Evolutionary conservation across 2,888 invertebrate species (phyloP).

Genomic region (Aspidiotus destructor): DNA sequence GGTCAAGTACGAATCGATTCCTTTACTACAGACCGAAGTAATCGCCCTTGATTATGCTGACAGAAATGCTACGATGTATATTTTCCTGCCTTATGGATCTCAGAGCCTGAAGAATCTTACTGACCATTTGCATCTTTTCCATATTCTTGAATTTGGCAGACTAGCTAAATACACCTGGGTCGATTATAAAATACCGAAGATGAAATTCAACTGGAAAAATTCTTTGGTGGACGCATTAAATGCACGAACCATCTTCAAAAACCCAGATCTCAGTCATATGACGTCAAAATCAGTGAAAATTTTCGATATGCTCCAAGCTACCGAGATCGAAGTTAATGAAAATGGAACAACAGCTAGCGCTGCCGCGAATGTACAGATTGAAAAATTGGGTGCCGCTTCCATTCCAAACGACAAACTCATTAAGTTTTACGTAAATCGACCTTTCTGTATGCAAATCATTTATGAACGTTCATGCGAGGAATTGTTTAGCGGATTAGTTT

Average conservation of each 20-base stretch:
- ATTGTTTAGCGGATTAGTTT: neutral
- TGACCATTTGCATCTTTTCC: neutral
- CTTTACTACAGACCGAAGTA: neutral
- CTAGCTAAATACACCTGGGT: neutral
- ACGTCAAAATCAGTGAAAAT: neutral
- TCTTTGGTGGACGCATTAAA: neutral
- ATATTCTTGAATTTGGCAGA: neutral
- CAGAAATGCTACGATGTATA: neutral
- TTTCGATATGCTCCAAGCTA: neutral
- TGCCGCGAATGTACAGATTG: neutral
- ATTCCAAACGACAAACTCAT: neutral
- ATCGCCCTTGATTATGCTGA: neutral
- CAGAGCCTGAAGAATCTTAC: neutral
- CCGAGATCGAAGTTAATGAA: slow-evolving; percentile 3
- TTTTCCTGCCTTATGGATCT: neutral
- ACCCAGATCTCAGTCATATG: neutral
- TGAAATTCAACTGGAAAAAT: neutral
- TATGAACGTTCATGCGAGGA: neutral
- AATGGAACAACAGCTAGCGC: neutral
- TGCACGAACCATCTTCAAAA: neutral
- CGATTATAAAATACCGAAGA: neutral
- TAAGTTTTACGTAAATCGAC: neutral
- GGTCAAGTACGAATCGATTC: neutral
- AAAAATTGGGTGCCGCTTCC: neutral
- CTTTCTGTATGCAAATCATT: neutral